Base-by-base conservation (phyloP, 2,888 invertebrate species). In the Gymnosoma rotundatum region DNA sequence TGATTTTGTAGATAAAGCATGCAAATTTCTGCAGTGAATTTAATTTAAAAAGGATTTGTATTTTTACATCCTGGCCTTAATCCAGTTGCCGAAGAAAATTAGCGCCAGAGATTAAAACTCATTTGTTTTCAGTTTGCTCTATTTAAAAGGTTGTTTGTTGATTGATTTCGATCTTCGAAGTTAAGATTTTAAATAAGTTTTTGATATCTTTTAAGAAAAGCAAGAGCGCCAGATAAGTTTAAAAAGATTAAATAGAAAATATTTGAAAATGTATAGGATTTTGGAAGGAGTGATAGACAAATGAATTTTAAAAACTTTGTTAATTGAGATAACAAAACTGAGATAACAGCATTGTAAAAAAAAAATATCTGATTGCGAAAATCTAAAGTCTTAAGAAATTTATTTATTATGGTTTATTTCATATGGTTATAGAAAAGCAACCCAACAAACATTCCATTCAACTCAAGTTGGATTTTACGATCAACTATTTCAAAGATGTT, bases 91-190 rank as follows among this genome's bases (percentile, higher is more conserved):
- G 20, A 21, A 25, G 10, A 67, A 67, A 54, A 52, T 66, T 78
- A 79, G 83, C 80, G 80, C 75, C 80, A 74, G 72, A 66, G 83
- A 70, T 85, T 83, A 75, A 81, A 78, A 78, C 80, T 75, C 74
- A 86, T 86, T 86, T 86, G 80, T 69, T 75, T 86, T 67, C 6
- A 48, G 1, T 72, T 60, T 25, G 54, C 20, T 48, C 36, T 78
- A 69, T 42, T 74, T 10, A 21, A 32, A 70, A 70, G 84, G 81
- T 38, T 70, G 78, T 84, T 74, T 84, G 83, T 84, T 84, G 80
- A 78, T 81, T 64, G 83, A 69, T 84, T 78, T 70, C 74, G 60
- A 81, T 74, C 48, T 73, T 10, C 10, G 25, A 74, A 12, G 12
- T 48, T n/a, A 4, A 42, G 69, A 61, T 21, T 80, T 20, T 12